Evolutionary conservation across 2,797 vertebrate species (phyloP).

Genomic region (Selene dorsalis): DNA sequence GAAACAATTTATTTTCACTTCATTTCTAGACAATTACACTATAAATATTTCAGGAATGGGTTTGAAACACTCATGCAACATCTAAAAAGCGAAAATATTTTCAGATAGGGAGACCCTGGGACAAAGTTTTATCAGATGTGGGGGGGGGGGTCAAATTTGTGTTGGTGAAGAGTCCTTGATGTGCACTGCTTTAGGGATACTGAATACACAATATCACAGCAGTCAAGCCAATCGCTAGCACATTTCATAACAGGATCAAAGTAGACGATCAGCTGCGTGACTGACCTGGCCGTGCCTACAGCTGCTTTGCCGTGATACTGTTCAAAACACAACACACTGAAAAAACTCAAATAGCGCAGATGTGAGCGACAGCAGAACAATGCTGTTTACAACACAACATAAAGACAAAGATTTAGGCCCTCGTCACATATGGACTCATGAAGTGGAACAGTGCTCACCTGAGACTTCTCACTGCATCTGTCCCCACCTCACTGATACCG

Average conservation of each 20-base stretch:
- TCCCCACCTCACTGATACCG: slow-evolving; percentile 38
- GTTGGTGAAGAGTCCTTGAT: too few relatives aligned
- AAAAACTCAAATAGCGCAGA: neutral
- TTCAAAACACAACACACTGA: neutral
- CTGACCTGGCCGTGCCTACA: neutral
- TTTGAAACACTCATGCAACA: too few relatives aligned
- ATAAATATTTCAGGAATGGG: too few relatives aligned
- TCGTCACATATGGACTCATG: slow-evolving; percentile 57
- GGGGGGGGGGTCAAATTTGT: too few relatives aligned
- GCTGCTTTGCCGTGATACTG: neutral
- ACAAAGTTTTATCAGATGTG: too few relatives aligned
- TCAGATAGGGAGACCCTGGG: too few relatives aligned
- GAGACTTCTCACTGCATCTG: slow-evolving; percentile 71
- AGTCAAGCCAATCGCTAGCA: neutral
- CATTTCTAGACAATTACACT: too few relatives aligned
- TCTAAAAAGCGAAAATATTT: too few relatives aligned
- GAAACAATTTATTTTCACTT: too few relatives aligned
- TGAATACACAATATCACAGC: neutral
- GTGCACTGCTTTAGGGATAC: too few relatives aligned
- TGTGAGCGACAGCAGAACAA: slow-evolving; percentile 20
- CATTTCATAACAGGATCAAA: neutral
- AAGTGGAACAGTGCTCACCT: slow-evolving; percentile 70
- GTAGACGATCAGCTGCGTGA: neutral
- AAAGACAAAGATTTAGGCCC: slow-evolving; percentile 6
- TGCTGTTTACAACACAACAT: slow-evolving; percentile 22